These are phyloP conservation scores for Spilarctia lutea DNA, from an alignment of 2,888 invertebrate genomes.

Conservation along the genomic window DNA sequence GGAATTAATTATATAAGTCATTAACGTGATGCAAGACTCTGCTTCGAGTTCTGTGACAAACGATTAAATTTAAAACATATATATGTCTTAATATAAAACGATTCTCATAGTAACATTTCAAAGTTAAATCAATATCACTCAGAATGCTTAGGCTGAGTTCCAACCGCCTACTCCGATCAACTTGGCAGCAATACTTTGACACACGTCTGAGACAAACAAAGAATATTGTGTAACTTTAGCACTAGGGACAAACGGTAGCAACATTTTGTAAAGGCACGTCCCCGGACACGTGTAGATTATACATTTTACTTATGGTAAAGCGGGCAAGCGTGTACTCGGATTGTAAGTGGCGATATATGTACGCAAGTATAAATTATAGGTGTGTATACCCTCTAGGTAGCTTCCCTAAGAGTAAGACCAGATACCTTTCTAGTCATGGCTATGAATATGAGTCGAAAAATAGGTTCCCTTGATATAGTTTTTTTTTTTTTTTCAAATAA, in stretches of 20 bases:
- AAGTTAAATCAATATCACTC: slow-evolving; percentile 1
- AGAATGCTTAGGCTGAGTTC: slow-evolving; percentile 12
- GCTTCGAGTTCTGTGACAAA: not conserved
- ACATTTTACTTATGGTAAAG: too few relatives aligned
- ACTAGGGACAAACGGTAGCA: slow-evolving; percentile 21
- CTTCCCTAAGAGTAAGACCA: too few relatives aligned
- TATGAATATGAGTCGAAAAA: too few relatives aligned
- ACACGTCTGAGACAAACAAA: slow-evolving; percentile 33
- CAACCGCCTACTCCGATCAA: slow-evolving; percentile 12
- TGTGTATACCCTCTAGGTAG: too few relatives aligned
- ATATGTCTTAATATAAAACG: not conserved
- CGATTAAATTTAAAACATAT: not conserved
- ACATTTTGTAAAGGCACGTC: slow-evolving; percentile 25
- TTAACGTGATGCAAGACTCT: not conserved
- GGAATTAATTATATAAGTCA: not conserved
- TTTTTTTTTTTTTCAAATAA: too few relatives aligned
- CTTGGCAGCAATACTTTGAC: slow-evolving; percentile 27
- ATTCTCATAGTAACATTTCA: not conserved
- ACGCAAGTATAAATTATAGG: too few relatives aligned
- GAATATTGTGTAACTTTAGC: slow-evolving; percentile 42
- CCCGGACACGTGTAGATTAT: not conserved
- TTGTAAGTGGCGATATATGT: too few relatives aligned
- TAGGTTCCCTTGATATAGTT: too few relatives aligned
- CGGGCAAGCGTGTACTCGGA: too few relatives aligned
- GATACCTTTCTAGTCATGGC: too few relatives aligned